A percentile compares a stretch with the other conserved stretches of the same genome.
phyloP scores from a whole-genome alignment of 2,888 invertebrate species.

The Exocentrus adspersus region DNA sequence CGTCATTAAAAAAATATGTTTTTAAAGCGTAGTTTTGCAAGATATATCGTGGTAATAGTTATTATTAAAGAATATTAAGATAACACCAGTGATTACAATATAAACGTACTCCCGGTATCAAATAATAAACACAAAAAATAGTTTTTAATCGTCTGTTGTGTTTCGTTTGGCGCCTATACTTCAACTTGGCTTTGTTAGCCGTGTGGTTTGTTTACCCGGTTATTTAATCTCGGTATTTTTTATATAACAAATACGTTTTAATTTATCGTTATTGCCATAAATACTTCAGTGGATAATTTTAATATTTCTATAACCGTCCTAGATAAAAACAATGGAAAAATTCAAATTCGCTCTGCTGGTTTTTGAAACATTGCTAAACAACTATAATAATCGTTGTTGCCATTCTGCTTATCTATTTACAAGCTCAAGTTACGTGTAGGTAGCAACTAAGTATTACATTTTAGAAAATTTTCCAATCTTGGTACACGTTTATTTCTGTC shows the following conservation, averaged over 20 bases:
- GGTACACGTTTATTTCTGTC: too few species aligned
- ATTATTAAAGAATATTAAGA: background rate
- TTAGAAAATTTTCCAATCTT: too few species aligned
- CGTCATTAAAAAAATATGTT: too few species aligned
- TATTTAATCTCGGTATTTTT: background rate
- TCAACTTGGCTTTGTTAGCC: background rate
- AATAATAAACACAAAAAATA: background rate
- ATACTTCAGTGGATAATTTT: background rate
- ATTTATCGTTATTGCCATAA: background rate
- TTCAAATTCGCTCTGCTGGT: background rate
- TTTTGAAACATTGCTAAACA: too few species aligned
- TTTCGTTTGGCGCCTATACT: background rate
- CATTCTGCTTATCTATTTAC: too few species aligned
- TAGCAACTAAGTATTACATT: too few species aligned
- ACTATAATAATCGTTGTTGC: too few species aligned
- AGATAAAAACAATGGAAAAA: background rate
- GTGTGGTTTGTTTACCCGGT: background rate
- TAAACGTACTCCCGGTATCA: background rate
- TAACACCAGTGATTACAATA: background rate
- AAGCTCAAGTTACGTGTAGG: too few species aligned
- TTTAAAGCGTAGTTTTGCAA: too few species aligned
- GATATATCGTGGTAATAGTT: background rate
- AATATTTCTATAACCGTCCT: background rate
- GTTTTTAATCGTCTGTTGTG: background rate
- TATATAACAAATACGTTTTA: background rate